A percentile compares a stretch with the other conserved stretches of the same genome.
phyloP scores from a whole-genome alignment of 2,113 vertebrate genomes.

The Paraplagusia blochii region DNA sequence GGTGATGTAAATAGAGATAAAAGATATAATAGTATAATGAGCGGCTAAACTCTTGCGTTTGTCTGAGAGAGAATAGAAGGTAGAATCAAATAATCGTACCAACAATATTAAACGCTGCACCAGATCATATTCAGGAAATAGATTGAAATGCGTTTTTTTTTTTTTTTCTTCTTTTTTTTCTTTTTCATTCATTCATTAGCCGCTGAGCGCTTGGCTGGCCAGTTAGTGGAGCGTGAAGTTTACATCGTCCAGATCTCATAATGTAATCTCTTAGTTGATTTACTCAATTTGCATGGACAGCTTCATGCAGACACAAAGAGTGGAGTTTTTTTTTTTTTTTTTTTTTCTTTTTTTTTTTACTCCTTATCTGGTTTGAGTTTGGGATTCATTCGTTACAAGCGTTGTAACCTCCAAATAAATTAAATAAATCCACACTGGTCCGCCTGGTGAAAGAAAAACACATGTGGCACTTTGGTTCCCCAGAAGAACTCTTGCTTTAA shows the following conservation, averaged over 20 bases:
- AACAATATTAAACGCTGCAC: too few relatives aligned
- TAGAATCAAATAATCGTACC: too few relatives aligned
- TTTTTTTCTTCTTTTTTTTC: too few relatives aligned
- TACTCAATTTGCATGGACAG: conserved; percentile 40
- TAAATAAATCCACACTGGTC: not conserved
- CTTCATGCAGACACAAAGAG: conserved; percentile 39
- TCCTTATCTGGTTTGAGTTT: not conserved
- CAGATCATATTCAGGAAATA: too few relatives aligned
- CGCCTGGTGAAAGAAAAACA: conserved; percentile 1
- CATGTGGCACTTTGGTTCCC: not conserved
- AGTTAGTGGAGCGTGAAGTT: conserved; percentile 57
- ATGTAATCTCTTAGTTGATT: conserved; percentile 44
- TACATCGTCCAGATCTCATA: conserved; percentile 50
- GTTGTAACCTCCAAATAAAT: conserved; percentile 1
- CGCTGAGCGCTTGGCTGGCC: conserved; percentile 38
- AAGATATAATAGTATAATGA: too few relatives aligned
- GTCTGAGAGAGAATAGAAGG: too few relatives aligned
- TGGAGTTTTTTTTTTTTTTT: conserved; percentile 38
- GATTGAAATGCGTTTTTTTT: conserved; percentile 5
- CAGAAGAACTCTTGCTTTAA: conserved; percentile 14
- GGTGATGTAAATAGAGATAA: too few relatives aligned
- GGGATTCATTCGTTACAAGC: too few relatives aligned
- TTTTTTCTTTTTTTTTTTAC: conserved; percentile 9
- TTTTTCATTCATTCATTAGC: conserved; percentile 56
- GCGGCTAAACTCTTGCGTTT: too few relatives aligned